Conservation (phyloP, 2,797 vertebrate genomes). For the Dallia pectoralis region DNA sequence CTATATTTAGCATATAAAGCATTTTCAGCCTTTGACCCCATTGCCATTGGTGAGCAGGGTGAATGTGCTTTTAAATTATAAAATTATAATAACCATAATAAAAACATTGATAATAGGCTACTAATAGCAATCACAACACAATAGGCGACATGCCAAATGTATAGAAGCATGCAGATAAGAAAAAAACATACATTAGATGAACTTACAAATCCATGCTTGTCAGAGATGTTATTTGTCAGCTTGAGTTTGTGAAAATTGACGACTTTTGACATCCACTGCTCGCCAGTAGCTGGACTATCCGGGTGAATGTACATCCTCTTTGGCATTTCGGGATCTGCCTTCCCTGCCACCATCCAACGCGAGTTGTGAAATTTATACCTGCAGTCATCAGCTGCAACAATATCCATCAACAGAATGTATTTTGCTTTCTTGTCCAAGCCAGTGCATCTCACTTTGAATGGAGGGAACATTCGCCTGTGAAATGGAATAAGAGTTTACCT, state of each 20-base stretch:
- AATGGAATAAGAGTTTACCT: slow-evolving; percentile 18
- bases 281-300: slow-evolving; percentile 95
- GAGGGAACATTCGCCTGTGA: slow-evolving; percentile 95
- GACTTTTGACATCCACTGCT: slow-evolving; percentile 99
- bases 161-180: slow-evolving; percentile 53
- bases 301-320: slow-evolving; percentile 99
- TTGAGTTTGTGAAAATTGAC: slow-evolving; percentile 99
- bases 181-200: slow-evolving; percentile 71
- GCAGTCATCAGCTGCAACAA: slow-evolving; percentile 97
- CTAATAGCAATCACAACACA: neutral
- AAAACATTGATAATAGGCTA: neutral
- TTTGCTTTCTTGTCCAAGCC: slow-evolving; percentile 99
- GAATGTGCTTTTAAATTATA: neutral
- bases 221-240: slow-evolving; percentile 98
- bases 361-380: slow-evolving; percentile 99
- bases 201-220: slow-evolving; percentile 99
- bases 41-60: neutral
- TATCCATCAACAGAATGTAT: slow-evolving; percentile 98
- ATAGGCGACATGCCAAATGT: slow-evolving; percentile 12
- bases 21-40: neutral
- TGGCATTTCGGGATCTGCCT: slow-evolving; percentile 98
- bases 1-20: neutral
- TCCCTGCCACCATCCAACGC: slow-evolving; percentile 98
- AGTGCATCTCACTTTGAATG: slow-evolving; percentile 97
- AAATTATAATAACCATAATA: neutral